Evolutionary conservation across 1,140 invertebrate genomes (phyloP), one percentile per base, ranked within the genome.

Genomic region (Bradynema listronoti): DNA sequence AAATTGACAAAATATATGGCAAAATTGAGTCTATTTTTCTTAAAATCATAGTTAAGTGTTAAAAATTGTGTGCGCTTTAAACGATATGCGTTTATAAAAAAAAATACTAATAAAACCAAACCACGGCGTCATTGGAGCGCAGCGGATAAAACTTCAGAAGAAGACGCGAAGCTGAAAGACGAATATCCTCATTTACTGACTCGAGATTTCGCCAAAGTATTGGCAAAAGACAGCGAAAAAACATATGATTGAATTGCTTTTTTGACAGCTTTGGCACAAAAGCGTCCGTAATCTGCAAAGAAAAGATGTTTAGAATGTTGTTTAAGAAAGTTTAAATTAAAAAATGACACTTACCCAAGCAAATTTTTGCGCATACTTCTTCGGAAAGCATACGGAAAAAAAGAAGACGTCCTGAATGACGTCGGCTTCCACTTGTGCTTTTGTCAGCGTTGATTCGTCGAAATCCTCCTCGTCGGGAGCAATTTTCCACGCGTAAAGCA

Each of bases 101-200:
- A 24, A 57, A 53, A 7, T 52, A 52, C 25, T 32, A 1, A 30
- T 4, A 51, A n/a, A 19, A 59, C 39, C 30, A n/a, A 22, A 59
- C 59, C 34, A 61, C 56, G 43, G 56, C 59, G 34, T 61, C 59
- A 25, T 61, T 56, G 5, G 34, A 43, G 33, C 24, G 29, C 6
- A 61, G 22, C 3, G 59, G 59, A 24, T 49, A 61, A 11, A 61
- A 61, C 22, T 59, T 62, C 33, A 61, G 25, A 9, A 61, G 16
- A 34, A 61, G 3, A 33, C 41, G 25, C 5, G 52, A 61, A 30
- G 55, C 56, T 14, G 59, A 39, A n/a, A 29, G 30, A 2, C 57
- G 39, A 14, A 61, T 46, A 51, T 61, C 24, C n/a, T 61, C 49
- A 49, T 61, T 61, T 9, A 56, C 53, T 2, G 41, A 52, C 55